Conservation (phyloP, 2,113 vertebrate genomes). For the Anthoscopus minutus region DNA sequence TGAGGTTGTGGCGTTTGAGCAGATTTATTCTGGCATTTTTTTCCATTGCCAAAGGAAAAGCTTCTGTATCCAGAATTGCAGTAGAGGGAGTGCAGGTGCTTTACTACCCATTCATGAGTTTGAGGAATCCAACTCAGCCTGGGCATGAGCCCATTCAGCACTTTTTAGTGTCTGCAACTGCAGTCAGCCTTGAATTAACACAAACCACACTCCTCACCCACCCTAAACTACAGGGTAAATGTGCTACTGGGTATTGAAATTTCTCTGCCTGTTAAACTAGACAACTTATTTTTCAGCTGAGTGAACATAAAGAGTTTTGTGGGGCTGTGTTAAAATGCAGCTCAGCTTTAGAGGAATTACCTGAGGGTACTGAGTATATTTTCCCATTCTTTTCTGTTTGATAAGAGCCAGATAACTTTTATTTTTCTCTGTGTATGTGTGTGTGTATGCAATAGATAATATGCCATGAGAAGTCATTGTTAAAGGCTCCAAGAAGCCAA, state of each 20-base stretch:
- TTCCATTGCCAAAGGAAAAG: background rate
- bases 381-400: background rate
- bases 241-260: background rate
- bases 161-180: background rate
- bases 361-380: background rate
- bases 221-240: background rate
- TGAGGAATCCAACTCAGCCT: background rate
- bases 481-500: conserved; percentile 1
- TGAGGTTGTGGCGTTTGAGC: background rate
- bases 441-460: background rate
- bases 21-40: background rate
- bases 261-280: background rate
- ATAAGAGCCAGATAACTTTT: background rate
- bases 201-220: background rate
- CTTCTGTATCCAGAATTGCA: background rate
- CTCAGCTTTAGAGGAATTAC: background rate
- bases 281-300: background rate
- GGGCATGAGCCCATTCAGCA: background rate
- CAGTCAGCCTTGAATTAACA: background rate
- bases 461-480: background rate
- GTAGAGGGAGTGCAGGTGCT: background rate
- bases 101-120: background rate
- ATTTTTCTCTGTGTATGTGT: too few species aligned
- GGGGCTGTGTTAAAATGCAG: background rate
- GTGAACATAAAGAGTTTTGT: background rate